Evolutionary conservation across 2,888 invertebrate genomes (phyloP).

Genomic region (Ophion ventricosus): DNA sequence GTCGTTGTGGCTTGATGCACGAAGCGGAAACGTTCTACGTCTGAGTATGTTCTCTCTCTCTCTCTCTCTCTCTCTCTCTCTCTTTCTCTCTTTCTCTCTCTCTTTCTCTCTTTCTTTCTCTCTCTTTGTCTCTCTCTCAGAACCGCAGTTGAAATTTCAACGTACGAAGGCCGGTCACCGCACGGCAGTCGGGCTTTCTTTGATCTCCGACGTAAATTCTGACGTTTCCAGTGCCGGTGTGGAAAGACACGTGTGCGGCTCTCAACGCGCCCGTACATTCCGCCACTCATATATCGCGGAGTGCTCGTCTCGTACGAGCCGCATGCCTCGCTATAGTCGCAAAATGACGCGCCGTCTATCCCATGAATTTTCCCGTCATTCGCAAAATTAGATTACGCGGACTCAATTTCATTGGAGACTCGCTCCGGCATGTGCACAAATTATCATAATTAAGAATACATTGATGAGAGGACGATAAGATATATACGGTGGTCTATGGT

Average conservation of each 20-base stretch:
- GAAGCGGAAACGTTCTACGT: slow-evolving; percentile 66
- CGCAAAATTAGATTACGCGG: not conserved
- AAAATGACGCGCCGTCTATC: not conserved
- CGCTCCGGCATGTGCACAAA: not conserved
- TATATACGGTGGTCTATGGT: not conserved
- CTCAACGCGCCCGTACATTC: slow-evolving; percentile 35
- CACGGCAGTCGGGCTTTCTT: slow-evolving; percentile 69
- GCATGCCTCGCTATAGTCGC: slow-evolving; percentile 5
- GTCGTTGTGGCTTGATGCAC: slow-evolving; percentile 54
- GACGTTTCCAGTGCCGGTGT: slow-evolving; percentile 51
- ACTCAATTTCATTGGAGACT: not conserved
- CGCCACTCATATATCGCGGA: slow-evolving; percentile 26
- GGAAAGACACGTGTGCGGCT: slow-evolving; percentile 47
- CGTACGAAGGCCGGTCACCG: slow-evolving; percentile 62
- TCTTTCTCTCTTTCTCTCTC: not conserved
- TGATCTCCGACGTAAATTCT: slow-evolving; percentile 69
- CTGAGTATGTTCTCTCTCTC: slow-evolving; percentile 15
- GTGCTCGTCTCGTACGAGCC: slow-evolving; percentile 39
- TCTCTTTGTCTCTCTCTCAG: too few relatives aligned
- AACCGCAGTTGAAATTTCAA: slow-evolving; percentile 41
- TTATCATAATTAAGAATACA: slow-evolving; percentile 1
- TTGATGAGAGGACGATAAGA: too few relatives aligned
- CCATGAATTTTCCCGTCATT: slow-evolving; percentile 8
- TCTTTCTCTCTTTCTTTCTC: slow-evolving; percentile 16
- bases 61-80: not conserved